phyloP scores from a whole-genome alignment of 2,888 invertebrate species.

The Melieria crassipennis region DNA sequence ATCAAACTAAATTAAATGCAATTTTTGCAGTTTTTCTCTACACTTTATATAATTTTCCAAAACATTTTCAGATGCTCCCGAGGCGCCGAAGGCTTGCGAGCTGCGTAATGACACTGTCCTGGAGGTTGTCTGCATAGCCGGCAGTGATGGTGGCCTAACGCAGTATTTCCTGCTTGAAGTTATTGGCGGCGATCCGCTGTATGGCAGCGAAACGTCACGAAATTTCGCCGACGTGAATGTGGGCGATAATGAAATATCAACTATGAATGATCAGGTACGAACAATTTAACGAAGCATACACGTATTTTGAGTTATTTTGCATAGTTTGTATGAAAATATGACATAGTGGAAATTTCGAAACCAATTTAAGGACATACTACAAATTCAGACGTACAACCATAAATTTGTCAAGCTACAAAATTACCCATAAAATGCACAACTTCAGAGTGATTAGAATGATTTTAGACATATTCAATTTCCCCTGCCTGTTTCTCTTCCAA shows the following conservation, averaged over 20 bases:
- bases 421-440: no score
- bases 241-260: conserved; percentile 71
- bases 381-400: no score
- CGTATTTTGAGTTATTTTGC: no score
- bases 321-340: no score
- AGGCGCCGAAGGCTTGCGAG: conserved; percentile 79
- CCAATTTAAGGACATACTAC: no score
- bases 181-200: conserved; percentile 69
- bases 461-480: no score
- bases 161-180: conserved; percentile 87
- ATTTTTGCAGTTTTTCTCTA: conserved; percentile 15
- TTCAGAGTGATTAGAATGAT: no score
- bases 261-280: conserved; percentile 74
- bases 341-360: no score
- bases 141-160: conserved; percentile 82
- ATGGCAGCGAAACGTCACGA: conserved; percentile 67
- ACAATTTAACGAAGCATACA: no score
- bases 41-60: conserved; percentile 5
- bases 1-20: not conserved
- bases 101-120: conserved; percentile 75
- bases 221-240: conserved; percentile 59
- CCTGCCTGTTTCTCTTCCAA: no score
- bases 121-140: conserved; percentile 79
- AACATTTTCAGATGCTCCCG: conserved; percentile 74
- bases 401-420: no score